Evolutionary conservation across 2,797 vertebrate species (phyloP).

Genomic region (Threskiornis aethiopicus): DNA sequence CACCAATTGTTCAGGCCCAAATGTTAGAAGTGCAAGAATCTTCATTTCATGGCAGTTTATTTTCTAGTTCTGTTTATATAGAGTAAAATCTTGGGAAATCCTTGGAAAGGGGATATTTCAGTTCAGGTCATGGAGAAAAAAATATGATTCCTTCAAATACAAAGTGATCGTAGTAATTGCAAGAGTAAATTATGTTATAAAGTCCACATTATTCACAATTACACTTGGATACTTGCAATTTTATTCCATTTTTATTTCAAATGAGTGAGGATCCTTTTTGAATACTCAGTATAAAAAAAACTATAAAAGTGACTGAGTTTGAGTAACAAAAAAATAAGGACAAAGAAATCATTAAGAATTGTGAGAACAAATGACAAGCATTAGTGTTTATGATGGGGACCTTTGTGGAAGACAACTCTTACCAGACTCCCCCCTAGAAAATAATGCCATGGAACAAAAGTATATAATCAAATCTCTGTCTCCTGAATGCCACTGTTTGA

Average conservation of each 20-base stretch:
- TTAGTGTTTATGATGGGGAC: background rate
- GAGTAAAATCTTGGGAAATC: background rate
- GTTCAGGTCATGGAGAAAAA: background rate
- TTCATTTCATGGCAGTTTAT: background rate
- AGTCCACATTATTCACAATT: background rate
- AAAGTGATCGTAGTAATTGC: background rate
- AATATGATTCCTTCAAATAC: background rate
- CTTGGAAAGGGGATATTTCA: background rate
- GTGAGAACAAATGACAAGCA: background rate
- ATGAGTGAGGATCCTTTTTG: background rate
- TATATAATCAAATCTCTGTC: background rate
- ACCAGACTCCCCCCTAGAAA: background rate
- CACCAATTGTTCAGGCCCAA: background rate
- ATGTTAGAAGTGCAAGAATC: rapidly evolving
- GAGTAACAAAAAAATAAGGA: background rate
- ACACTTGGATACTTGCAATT: background rate
- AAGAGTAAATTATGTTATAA: background rate
- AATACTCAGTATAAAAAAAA: background rate
- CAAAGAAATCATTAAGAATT: background rate
- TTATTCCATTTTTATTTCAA: background rate
- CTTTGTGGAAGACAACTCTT: background rate
- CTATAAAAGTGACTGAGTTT: background rate
- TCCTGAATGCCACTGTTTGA: background rate
- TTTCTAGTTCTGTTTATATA: background rate
- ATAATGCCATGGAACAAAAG: background rate